Evolutionary conservation across 1,140 invertebrate genomes (phyloP), one percentile per base, ranked within the genome.

Genomic region (Drosophila saltans): DNA sequence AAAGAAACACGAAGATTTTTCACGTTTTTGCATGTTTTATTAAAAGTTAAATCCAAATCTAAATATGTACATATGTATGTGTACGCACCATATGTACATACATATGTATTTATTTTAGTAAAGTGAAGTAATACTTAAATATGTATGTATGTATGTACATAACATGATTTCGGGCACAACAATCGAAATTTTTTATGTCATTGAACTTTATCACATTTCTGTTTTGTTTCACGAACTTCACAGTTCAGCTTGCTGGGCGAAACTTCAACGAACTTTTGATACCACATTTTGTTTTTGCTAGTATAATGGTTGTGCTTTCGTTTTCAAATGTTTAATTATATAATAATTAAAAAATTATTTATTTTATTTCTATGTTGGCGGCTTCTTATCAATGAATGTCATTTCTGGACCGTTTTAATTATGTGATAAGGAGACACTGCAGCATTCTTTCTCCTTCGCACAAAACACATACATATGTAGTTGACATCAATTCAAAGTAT

Each of bases 171-270:
- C 6, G 21, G 26, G 8, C 21, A 8, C 45, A 52, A 52, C 45
- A 52, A 52, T 52, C 45, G 8, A 52, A 52, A 40, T 3, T 21
- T 52, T 26, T 3, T 8, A 52, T 52, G 45, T 52, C 45, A 52
- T 52, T 52, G 45, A 52, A 52, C 45, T 52, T 52, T 52, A 52
- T 52, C 45, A 52, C 4, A 52, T 52, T 52, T 52, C 45, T 52
- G 16, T 26, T 52, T 52, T 48, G 45, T 48, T 48, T 48, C 24
- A 48, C 8, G 8, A 52, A 52, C 24, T 52, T 52, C 45, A 10
- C 24, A 52, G 24, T 26, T 52, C 45, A 52, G 45, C 45, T 52
- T 21, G 45, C 1, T 7, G 45, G 45, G 8, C n/a, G 21, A 26
- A 52, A 45, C 43, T 24, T 48, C 45, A 48, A 52, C 8, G 45